Base-by-base conservation (phyloP, 2,888 invertebrate genomes). In the Nomada hirtipes region DNA sequence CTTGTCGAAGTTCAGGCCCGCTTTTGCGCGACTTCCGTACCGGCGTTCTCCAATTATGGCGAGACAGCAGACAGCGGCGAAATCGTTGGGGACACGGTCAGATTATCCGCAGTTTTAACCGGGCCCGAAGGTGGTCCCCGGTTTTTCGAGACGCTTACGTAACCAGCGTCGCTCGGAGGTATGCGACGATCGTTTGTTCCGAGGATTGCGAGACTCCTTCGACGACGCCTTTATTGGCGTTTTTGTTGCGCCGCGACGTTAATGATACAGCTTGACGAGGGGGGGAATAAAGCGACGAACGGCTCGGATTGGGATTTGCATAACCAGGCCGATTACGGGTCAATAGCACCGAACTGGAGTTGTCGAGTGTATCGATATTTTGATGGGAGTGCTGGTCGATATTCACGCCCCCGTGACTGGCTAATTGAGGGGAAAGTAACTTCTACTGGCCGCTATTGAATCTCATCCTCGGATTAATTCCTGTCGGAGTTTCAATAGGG, bases 1-100 rank as follows among this genome's bases (percentile, higher is more conserved):
- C 81, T 81, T 76, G 76, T 68, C 81, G 68, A 75, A 53, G 59
- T 57, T 69, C 73, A 10, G 65, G 0, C 50, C 52, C 60, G 78
- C 75, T 71, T 76, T 73, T 74, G 74, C 76, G 29, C 71, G 74
- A 68, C 57, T 60, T 53, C 55, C 59, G 64, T 70, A 52, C 71
- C 29, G 42, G 53, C 57, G 68, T 80, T 78, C 82, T 71, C 86
- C 87, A 83, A 85, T 87, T 87, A 85, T 78, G 85, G 86, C 73
- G 44, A 70, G 76, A 73, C 74, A 82, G 70, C 59, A 36, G 36
- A 36, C 36, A 61, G 61, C 80, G 52, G 57, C 64, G 71, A 82
- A 78, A 83, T 83, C 78, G 53, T 23, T 50, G 65, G 23, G 44
- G 63, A 74, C 52, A 68, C 72, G 68, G 61, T 20, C 55, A 72